These are phyloP conservation scores for Dicycla oo DNA, from an alignment of 2,888 invertebrate genomes.

Conservation along the genomic window DNA sequence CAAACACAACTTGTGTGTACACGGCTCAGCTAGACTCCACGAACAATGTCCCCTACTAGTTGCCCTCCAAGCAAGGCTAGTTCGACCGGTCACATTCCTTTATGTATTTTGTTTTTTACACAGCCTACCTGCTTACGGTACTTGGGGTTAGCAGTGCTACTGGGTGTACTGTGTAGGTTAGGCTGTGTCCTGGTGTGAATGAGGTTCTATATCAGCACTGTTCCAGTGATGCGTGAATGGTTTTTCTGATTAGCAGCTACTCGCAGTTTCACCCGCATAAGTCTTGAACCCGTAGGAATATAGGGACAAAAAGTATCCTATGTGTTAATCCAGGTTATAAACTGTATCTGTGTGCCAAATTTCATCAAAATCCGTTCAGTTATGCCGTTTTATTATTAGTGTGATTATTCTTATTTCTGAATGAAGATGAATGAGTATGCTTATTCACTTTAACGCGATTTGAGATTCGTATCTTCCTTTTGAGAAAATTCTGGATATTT, in stretches of 20 bases:
- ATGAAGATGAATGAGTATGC: not conserved
- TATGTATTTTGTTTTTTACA: constrained; percentile 50
- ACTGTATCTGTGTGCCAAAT: too few species aligned
- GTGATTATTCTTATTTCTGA: not conserved
- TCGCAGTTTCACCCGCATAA: too few species aligned
- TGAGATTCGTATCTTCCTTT: too few species aligned
- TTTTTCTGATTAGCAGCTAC: too few species aligned
- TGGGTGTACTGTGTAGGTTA: constrained; percentile 13
- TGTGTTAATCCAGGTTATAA: too few species aligned
- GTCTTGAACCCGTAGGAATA: too few species aligned
- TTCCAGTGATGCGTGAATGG: not conserved
- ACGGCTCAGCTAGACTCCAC: constrained; percentile 22
- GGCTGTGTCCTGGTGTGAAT: constrained; percentile 43
- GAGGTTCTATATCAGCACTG: not conserved
- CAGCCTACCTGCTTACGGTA: constrained; percentile 51
- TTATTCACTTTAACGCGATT: too few species aligned
- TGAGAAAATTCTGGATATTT: too few species aligned
- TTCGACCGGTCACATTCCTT: constrained; percentile 78
- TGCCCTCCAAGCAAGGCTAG: constrained; percentile 81
- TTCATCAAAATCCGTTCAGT: too few species aligned
- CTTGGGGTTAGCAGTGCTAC: constrained; percentile 37
- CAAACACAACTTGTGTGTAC: constrained; percentile 16
- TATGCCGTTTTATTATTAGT: too few species aligned
- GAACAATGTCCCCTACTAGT: constrained; percentile 62
- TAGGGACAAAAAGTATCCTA: too few species aligned